These are phyloP conservation scores for Ctenochaetus hawaiiensis DNA, from an alignment of 2,797 vertebrate species.

Conservation along the genomic window DNA sequence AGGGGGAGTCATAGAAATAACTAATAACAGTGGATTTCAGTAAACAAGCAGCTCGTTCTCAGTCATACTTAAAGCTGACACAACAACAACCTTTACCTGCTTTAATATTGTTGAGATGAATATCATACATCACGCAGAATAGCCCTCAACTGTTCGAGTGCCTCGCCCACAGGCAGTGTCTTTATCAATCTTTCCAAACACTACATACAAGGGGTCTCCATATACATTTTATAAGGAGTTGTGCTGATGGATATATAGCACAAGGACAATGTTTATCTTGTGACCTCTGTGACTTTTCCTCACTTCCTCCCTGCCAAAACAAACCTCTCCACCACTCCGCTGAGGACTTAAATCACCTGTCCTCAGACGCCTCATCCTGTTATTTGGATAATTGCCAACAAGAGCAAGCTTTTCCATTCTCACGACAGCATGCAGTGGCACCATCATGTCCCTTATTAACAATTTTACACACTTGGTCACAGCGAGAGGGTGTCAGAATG, in stretches of 20 bases:
- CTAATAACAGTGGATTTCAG: constrained; percentile 66
- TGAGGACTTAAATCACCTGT: constrained; percentile 81
- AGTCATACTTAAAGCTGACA: constrained; percentile 63
- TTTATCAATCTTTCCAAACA: constrained; percentile 71
- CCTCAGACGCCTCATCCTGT: constrained; percentile 78
- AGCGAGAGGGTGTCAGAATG: constrained; percentile 84
- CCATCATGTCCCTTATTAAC: constrained; percentile 87
- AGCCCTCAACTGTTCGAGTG: constrained; percentile 60
- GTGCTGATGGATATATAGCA: constrained; percentile 51
- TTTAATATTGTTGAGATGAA: constrained; percentile 56
- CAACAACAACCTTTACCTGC: constrained; percentile 56
- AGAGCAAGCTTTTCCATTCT: constrained; percentile 81
- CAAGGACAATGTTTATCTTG: constrained; percentile 65
- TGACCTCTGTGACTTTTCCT: constrained; percentile 69
- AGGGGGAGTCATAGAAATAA: constrained; percentile 65
- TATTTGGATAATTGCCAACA: constrained; percentile 86
- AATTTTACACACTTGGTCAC: constrained; percentile 85
- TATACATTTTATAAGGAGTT: constrained; percentile 58
- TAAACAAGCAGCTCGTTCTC: constrained; percentile 70
- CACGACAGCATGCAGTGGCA: constrained; percentile 75
- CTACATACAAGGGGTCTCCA: constrained; percentile 28
- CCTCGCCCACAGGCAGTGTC: constrained; percentile 33
- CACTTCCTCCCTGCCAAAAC: constrained; percentile 70
- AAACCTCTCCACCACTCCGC: constrained; percentile 72
- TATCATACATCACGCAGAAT: constrained; percentile 59